Conservation (phyloP, 2,888 invertebrate species). For the Pachydiplax longipennis region DNA sequence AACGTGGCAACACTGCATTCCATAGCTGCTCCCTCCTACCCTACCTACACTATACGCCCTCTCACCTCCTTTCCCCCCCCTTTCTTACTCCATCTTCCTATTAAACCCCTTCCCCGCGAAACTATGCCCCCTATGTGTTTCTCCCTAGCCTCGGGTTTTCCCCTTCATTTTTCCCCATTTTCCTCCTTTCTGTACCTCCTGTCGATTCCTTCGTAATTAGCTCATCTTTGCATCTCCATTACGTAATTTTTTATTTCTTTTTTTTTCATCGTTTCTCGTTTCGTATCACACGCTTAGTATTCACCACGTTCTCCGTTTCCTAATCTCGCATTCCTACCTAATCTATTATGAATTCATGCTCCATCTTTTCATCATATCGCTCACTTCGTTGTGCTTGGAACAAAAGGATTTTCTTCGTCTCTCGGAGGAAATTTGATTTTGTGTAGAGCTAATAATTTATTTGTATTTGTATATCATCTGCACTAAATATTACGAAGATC, state of each 20-base stretch:
- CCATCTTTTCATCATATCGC: not conserved
- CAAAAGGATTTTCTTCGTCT: no score
- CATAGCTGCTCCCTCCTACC: not conserved
- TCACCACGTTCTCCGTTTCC: not conserved
- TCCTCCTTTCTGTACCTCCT: not conserved
- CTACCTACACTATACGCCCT: not conserved
- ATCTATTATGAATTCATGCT: not conserved
- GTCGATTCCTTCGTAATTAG: not conserved
- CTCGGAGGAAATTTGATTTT: no score
- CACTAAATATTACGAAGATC: no score
- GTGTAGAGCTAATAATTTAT: no score
- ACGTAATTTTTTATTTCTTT: not conserved
- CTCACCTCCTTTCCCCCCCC: not conserved
- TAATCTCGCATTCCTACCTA: not conserved
- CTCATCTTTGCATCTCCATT: not conserved
- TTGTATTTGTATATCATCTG: no score
- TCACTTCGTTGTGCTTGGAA: not conserved
- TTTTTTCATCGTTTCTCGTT: not conserved
- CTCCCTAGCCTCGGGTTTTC: not conserved
- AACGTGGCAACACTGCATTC: constrained; percentile 28
- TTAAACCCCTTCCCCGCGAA: not conserved
- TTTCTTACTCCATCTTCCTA: not conserved
- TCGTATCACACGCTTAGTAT: not conserved
- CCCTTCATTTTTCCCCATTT: not conserved
- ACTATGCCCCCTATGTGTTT: not conserved